phyloP scores from a whole-genome alignment of 2,113 vertebrate species.

The Rhea pennata region DNA sequence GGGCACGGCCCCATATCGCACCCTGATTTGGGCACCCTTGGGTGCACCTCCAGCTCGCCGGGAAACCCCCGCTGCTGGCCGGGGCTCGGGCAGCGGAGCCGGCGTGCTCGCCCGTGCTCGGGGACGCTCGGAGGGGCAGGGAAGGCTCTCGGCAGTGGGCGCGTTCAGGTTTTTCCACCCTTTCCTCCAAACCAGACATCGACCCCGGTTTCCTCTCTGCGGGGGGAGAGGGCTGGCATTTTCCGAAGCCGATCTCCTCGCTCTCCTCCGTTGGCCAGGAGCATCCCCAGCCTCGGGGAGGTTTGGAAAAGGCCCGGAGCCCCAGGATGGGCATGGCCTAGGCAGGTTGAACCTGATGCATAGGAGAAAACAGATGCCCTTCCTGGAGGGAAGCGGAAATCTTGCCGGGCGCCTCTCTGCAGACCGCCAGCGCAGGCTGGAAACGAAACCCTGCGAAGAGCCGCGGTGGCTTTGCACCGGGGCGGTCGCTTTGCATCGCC shows the following conservation, averaged over 20 bases:
- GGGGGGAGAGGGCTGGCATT: fast-evolving
- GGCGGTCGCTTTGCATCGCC: fast-evolving
- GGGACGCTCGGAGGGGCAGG: neutral
- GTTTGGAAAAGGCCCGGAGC: neutral
- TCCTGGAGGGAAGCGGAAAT: fast-evolving
- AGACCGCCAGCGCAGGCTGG: fast-evolving
- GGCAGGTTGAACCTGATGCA: neutral
- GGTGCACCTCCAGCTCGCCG: neutral
- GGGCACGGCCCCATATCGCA: neutral
- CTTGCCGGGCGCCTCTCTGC: neutral
- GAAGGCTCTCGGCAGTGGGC: neutral
- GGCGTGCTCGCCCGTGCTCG: fast-evolving
- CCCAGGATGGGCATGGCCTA: fast-evolving
- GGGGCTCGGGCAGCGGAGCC: too few relatives aligned
- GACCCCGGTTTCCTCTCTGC: fast-evolving
- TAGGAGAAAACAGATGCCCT: neutral
- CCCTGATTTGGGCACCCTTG: neutral
- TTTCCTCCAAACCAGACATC: fast-evolving
- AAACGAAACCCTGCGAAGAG: fast-evolving
- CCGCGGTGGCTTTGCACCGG: neutral
- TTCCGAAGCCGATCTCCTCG: neutral
- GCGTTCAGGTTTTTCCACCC: neutral
- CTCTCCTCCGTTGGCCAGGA: neutral
- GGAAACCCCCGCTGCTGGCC: too few relatives aligned
- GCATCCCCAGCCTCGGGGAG: neutral